A percentile compares a stretch with the other conserved stretches of the same genome.
Evolutionary conservation across 2,888 invertebrate genomes (phyloP).

Genomic region (Corythucha ciliata): DNA sequence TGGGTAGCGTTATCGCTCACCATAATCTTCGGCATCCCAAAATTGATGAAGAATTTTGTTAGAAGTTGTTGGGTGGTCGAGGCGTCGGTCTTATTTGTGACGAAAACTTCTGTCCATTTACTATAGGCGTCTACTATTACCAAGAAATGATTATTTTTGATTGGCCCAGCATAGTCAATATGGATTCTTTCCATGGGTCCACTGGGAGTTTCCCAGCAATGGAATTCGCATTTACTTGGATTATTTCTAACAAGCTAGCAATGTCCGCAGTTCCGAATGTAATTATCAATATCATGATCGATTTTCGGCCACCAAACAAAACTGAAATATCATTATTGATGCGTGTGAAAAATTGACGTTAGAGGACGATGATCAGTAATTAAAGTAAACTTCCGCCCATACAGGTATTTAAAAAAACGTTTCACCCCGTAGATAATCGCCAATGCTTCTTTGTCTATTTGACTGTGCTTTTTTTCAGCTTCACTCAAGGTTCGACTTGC

Average conservation of each 20-base stretch:
- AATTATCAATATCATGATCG: neutral
- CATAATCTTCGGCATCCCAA: constrained; percentile 4
- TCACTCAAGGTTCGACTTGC: neutral
- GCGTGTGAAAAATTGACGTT: too few relatives aligned
- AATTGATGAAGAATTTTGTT: neutral
- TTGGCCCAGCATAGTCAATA: constrained; percentile 20
- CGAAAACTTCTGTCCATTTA: constrained; percentile 21
- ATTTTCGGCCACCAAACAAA: constrained; percentile 4
- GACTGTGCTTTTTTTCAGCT: too few relatives aligned
- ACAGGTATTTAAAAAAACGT: too few relatives aligned
- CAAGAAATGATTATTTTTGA: constrained; percentile 15
- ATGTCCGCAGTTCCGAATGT: neutral
- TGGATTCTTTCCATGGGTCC: constrained; percentile 18
- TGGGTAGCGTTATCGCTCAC: constrained; percentile 6
- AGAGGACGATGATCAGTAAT: neutral
- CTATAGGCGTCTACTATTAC: constrained; percentile 25
- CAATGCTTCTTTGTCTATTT: neutral
- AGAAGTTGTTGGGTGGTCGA: too few relatives aligned
- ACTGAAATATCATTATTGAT: too few relatives aligned
- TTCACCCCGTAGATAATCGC: neutral
- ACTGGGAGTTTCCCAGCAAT: constrained; percentile 9
- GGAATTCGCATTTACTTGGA: constrained; percentile 11
- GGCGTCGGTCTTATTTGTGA: constrained; percentile 1
- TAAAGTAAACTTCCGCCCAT: too few relatives aligned
- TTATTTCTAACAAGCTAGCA: neutral